These are phyloP conservation scores for Oryctes rhinoceros DNA, from an alignment of 1,140 invertebrate species.

Conservation along the genomic window DNA sequence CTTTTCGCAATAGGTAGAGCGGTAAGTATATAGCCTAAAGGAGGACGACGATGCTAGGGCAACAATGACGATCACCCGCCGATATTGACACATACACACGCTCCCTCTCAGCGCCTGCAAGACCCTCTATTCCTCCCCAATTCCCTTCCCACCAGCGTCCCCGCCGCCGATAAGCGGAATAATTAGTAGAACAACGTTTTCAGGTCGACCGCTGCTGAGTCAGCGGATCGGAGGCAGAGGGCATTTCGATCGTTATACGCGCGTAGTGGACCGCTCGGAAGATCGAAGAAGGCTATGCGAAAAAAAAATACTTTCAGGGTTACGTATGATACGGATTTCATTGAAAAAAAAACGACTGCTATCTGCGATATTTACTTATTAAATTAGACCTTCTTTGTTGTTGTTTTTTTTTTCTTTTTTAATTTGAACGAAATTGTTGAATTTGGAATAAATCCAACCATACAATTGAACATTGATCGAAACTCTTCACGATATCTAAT, in stretches of 20 bases:
- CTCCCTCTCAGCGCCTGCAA: neutral
- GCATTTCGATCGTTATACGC: slow-evolving; percentile 18
- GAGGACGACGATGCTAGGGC: neutral
- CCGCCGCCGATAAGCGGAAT: slow-evolving; percentile 28
- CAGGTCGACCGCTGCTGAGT: slow-evolving; percentile 33
- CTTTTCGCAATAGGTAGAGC: neutral
- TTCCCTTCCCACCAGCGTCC: neutral
- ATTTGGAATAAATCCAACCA: no score
- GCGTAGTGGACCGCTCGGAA: neutral
- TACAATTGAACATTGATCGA: no score
- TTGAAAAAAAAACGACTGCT: no score
- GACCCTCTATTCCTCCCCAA: neutral
- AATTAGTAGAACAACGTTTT: slow-evolving; percentile 36
- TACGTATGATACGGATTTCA: no score
- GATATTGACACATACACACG: slow-evolving; percentile 26
- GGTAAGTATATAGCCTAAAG: no score
- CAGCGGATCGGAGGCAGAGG: neutral
- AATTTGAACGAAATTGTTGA: no score
- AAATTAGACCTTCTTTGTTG: no score
- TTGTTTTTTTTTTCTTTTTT: no score
- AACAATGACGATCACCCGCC: slow-evolving; percentile 5
- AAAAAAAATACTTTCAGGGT: no score
- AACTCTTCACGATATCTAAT: no score
- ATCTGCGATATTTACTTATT: no score
- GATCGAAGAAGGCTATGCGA: no score